These are phyloP conservation scores for Agonopterix arenella DNA, from an alignment of 2,888 invertebrate species.

Conservation along the genomic window DNA sequence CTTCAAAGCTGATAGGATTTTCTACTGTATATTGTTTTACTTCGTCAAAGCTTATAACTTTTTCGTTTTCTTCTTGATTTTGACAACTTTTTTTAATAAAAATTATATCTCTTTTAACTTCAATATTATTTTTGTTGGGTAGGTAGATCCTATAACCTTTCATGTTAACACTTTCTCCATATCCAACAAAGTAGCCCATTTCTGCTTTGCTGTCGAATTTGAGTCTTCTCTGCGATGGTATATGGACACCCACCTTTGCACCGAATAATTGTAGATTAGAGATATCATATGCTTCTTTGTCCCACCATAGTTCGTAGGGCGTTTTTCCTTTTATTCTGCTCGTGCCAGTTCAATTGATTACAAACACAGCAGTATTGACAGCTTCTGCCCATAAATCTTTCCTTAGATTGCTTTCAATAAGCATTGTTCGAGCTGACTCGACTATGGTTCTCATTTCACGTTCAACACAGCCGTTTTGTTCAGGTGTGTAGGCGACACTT, in stretches of 20 bases:
- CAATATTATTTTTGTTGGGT: neutral
- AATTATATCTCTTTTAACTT: conserved; percentile 3
- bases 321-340: neutral
- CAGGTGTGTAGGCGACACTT: conserved; percentile 1
- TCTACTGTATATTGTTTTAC: too few relatives aligned
- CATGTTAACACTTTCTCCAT: conserved; percentile 1
- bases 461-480: conserved; percentile 7
- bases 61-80: too few relatives aligned
- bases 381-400: conserved; percentile 7
- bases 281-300: conserved; percentile 2
- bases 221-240: conserved; percentile 3
- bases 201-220: conserved; percentile 5
- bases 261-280: conserved; percentile 1
- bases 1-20: too few relatives aligned
- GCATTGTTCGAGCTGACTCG: conserved; percentile 6
- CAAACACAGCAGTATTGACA: conserved; percentile 1
- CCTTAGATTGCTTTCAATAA: neutral
- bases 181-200: conserved; percentile 5
- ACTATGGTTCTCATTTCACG: conserved; percentile 3
- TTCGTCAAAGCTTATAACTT: too few relatives aligned
- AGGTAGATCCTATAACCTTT: conserved; percentile 5
- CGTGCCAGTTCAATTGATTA: neutral
- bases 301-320: conserved; percentile 7
- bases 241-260: conserved; percentile 1
- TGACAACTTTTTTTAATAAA: neutral